Evolutionary conservation across 2,113 vertebrate genomes (phyloP).

Genomic region (Oceanites oceanicus): DNA sequence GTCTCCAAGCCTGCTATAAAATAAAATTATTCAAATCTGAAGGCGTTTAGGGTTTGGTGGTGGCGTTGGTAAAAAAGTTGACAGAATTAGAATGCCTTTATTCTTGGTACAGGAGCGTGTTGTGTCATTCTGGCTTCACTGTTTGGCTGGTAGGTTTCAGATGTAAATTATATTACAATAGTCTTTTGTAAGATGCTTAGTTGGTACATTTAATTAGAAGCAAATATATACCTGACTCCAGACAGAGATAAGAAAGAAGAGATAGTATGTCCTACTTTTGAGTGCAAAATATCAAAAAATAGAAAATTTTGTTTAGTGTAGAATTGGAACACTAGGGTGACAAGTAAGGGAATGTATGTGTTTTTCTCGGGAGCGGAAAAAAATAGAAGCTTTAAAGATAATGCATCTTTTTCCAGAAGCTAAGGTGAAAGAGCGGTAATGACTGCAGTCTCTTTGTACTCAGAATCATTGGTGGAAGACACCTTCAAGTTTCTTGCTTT

Average conservation of each 20-base stretch:
- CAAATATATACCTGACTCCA: conserved; percentile 35
- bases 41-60: not conserved
- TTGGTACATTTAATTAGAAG: conserved; percentile 40
- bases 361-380: not conserved
- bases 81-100: conserved; percentile 4
- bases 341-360: not conserved
- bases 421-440: not conserved
- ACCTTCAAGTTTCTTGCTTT: not conserved
- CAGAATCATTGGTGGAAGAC: not conserved
- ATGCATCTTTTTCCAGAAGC: not conserved
- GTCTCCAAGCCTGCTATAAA: not conserved
- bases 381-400: not conserved
- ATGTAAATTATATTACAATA: not conserved
- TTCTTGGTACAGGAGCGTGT: not conserved
- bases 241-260: conserved; percentile 37
- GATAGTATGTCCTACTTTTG: conserved; percentile 14
- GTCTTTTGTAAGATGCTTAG: not conserved
- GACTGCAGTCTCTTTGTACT: not conserved
- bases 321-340: not conserved
- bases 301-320: not conserved
- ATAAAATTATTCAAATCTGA: not conserved
- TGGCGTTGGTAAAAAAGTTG: not conserved
- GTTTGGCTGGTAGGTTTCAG: conserved; percentile 1
- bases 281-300: conserved; percentile 8
- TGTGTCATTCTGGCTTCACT: not conserved